Conservation (phyloP, 1,140 invertebrate species). For the Diachasma alloeum region DNA sequence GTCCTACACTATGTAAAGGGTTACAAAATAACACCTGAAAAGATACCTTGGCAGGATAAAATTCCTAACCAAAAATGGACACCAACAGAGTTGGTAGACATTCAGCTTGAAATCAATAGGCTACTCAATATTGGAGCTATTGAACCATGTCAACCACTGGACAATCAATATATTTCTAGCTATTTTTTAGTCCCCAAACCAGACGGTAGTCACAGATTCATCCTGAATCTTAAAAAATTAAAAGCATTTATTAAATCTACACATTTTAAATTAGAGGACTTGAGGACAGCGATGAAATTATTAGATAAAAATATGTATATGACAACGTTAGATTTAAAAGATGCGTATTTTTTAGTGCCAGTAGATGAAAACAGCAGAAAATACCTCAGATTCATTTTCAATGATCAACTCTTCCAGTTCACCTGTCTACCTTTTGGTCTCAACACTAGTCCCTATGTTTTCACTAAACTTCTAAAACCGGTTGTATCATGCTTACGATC, state of each 20-base stretch:
- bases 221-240: constrained; percentile 21
- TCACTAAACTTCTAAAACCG: no score
- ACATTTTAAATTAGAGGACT: constrained; percentile 25
- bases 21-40: constrained; percentile 4
- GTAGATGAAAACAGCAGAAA: not conserved
- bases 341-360: constrained; percentile 17
- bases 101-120: not conserved
- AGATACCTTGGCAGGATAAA: not conserved
- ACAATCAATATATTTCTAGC: not conserved
- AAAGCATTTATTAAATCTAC: constrained; percentile 6
- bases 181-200: constrained; percentile 20
- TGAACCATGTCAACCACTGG: not conserved
- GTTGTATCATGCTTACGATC: no score
- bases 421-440: constrained; percentile 39
- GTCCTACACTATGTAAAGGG: not conserved
- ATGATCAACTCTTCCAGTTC: constrained; percentile 4
- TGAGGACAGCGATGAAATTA: constrained; percentile 6
- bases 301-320: not conserved
- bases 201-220: constrained; percentile 11
- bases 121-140: not conserved
- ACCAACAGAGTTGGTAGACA: not conserved
- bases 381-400: constrained; percentile 19
- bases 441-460: no score
- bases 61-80: not conserved
- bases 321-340: constrained; percentile 14